Percentiles rank a stretch among this genome's conserved stretches.
phyloP scores from a whole-genome alignment of 2,797 vertebrate species.

The Gadopsis marmoratus region DNA sequence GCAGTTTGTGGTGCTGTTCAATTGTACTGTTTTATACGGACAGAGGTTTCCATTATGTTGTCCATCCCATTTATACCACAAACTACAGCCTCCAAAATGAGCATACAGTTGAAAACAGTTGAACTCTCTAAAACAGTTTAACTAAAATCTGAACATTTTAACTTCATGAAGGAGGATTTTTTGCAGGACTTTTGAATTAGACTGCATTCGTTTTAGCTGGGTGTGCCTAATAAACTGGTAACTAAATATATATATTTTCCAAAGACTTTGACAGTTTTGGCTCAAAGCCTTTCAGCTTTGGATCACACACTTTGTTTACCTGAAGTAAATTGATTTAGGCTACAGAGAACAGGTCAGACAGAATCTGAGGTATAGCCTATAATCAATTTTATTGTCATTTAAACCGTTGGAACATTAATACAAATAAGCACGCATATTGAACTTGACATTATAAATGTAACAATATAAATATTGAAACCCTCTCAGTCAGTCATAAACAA shows the following conservation, averaged over 20 bases:
- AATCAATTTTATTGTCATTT: slow-evolving; percentile 74
- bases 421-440: slow-evolving; percentile 77
- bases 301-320: not conserved
- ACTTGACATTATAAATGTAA: slow-evolving; percentile 78
- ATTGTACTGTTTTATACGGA: too few species aligned
- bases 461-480: slow-evolving; percentile 70
- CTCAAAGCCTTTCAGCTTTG: not conserved
- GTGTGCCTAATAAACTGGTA: not conserved
- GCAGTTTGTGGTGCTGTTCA: not conserved
- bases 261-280: not conserved
- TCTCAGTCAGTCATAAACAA: slow-evolving; percentile 64
- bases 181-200: not conserved
- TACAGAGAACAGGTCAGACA: slow-evolving; percentile 46
- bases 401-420: slow-evolving; percentile 73
- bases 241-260: not conserved
- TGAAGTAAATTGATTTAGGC: slow-evolving; percentile 15
- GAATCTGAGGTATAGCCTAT: slow-evolving; percentile 57
- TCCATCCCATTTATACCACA: not conserved
- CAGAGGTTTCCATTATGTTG: not conserved
- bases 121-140: not conserved
- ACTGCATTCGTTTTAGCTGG: not conserved
- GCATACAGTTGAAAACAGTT: not conserved
- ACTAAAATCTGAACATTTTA: not conserved
- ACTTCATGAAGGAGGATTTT: not conserved
- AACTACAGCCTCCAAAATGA: not conserved